Evolutionary conservation across 2,888 invertebrate genomes (phyloP), one percentile per base, ranked within the genome.

Genomic region (Eupithecia subfuscata): DNA sequence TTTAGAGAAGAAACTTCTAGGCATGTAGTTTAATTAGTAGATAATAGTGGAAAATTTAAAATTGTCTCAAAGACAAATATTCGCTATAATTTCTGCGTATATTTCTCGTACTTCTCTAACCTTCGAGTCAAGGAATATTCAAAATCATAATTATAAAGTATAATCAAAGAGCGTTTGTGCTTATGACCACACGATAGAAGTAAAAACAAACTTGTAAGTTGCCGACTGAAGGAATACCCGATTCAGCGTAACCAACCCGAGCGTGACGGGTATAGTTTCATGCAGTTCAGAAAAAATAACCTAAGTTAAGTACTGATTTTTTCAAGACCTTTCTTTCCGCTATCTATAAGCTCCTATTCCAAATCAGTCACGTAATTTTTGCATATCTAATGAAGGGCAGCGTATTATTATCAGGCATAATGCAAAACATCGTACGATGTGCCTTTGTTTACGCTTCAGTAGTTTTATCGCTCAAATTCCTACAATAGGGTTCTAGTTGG

Each of bases 401-500:
- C 56, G n/a, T 56, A 22, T 25, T 60, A 56, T 56, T 56, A 52
- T 65, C 40, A 67, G n/a, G 40, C 40, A 34, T 34, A 60, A 34
- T 30, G 43, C 45, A 16, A 40, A 65, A 71, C 43, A 68, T 68
- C 68, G 68, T 48, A 48, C 30, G 48, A 69, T 34, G 34, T 37
- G 64, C 68, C 68, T 75, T 70, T 52, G 69, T 52, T 56, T 67
- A 52, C 71, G 16, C 52, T 48, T 37, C 37, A 37, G 14, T 56
- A 9, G 22, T n/a, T n/a, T 69, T 73, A 60, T 60, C 73, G 73
- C 45, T 69, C 22, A 69, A 68, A 73, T 63, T 69, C 60, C 45
- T 60, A 68, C 48, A 43, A 34, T 12, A 34, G 14, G 40, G 43
- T 68, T 68, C 22, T 43, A 68, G 43, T 68, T 22, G 68, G 7